Conservation (phyloP, 2,888 invertebrate genomes). For the Cabera pusaria region DNA sequence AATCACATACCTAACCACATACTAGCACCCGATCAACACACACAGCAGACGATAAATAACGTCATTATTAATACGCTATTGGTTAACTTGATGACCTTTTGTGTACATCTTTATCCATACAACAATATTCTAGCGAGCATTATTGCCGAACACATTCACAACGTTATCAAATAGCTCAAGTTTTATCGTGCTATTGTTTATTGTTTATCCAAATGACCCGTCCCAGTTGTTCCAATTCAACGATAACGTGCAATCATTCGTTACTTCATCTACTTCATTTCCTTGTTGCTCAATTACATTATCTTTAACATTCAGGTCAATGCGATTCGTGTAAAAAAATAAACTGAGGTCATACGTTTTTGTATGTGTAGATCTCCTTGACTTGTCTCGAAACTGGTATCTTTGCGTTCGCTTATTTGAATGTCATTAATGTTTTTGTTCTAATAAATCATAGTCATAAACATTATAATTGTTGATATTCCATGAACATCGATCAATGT, state of each 20-base stretch:
- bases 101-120: constrained; percentile 48
- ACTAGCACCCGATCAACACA: constrained; percentile 31
- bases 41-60: constrained; percentile 35
- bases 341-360: constrained; percentile 25
- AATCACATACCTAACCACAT: constrained; percentile 34
- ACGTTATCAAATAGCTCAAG: constrained; percentile 45
- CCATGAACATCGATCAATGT: background rate
- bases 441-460: background rate
- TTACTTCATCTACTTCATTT: constrained; percentile 27
- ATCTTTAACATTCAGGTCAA: constrained; percentile 22
- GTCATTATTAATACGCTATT: constrained; percentile 38
- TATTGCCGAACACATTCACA: constrained; percentile 49
- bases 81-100: constrained; percentile 50
- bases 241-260: constrained; percentile 38
- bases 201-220: constrained; percentile 46
- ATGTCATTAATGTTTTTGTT: background rate
- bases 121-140: constrained; percentile 45
- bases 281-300: constrained; percentile 23
- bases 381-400: constrained; percentile 18
- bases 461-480: background rate
- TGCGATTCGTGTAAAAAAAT: constrained; percentile 24
- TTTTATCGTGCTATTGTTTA: constrained; percentile 57
- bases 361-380: constrained; percentile 22
- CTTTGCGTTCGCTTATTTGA: constrained; percentile 1
- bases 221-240: constrained; percentile 41